These are phyloP conservation scores for Neoitamus cyanurus DNA, from an alignment of 2,888 invertebrate species.

Conservation along the genomic window DNA sequence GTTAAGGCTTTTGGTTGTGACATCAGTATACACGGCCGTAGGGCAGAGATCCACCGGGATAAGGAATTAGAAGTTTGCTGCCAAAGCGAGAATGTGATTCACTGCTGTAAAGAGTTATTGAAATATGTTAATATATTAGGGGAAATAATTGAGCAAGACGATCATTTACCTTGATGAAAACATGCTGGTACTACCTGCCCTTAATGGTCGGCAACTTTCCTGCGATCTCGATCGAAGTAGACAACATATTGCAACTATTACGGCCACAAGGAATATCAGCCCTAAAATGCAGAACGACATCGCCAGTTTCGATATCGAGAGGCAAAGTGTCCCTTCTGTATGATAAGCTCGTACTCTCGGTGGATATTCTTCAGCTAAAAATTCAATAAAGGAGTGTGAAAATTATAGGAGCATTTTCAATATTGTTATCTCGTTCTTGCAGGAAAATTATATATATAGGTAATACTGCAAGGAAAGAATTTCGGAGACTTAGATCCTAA, in stretches of 20 bases:
- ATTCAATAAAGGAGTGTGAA: neutral
- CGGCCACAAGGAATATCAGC: slow-evolving; percentile 77
- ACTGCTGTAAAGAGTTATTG: slow-evolving; percentile 57
- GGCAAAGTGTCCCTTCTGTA: slow-evolving; percentile 70
- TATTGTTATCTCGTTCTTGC: too few relatives aligned
- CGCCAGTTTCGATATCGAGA: slow-evolving; percentile 82
- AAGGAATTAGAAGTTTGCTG: slow-evolving; percentile 64
- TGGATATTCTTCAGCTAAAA: slow-evolving; percentile 62
- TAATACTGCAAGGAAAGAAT: too few relatives aligned
- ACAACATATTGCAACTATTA: slow-evolving; percentile 76
- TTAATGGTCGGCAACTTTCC: slow-evolving; percentile 52
- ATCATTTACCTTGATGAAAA: slow-evolving; percentile 54
- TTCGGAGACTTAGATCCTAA: too few relatives aligned
- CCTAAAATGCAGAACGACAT: slow-evolving; percentile 79
- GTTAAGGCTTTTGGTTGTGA: neutral
- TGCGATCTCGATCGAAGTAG: slow-evolving; percentile 71
- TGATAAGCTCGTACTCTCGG: slow-evolving; percentile 59
- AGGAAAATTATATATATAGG: too few relatives aligned
- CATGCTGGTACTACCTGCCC: slow-evolving; percentile 52
- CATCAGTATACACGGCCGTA: slow-evolving; percentile 65
- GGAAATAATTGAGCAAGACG: neutral
- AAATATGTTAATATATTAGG: neutral
- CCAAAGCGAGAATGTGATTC: slow-evolving; percentile 64
- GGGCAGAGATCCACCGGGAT: slow-evolving; percentile 61
- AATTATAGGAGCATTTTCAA: neutral